These are phyloP conservation scores for Equus przewalskii DNA, from an alignment of 2,113 vertebrate species.

Conservation along the genomic window DNA sequence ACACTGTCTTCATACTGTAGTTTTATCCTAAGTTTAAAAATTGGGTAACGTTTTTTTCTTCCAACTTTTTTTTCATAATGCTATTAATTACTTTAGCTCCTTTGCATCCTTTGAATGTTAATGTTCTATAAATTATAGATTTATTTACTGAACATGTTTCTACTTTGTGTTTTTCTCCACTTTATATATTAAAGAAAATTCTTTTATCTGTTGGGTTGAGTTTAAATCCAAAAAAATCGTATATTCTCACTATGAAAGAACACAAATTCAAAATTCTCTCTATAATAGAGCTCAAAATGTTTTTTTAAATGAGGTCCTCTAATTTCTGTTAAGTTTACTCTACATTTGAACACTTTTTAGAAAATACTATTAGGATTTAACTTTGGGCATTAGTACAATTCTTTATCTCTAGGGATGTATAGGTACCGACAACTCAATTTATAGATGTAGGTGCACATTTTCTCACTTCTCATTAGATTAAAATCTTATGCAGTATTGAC, in stretches of 20 bases:
- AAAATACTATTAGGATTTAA: not conserved
- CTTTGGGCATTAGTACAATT: not conserved
- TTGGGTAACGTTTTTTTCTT: not conserved
- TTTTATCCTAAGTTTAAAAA: not conserved
- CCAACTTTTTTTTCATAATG: not conserved
- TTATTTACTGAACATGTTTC: not conserved
- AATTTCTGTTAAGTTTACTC: not conserved
- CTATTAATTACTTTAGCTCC: not conserved
- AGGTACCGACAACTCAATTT: not conserved
- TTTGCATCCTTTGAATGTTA: not conserved
- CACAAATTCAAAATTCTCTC: not conserved
- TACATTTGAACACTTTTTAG: not conserved
- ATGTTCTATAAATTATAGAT: not conserved
- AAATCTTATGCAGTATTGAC: not conserved
- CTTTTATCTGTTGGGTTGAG: not conserved
- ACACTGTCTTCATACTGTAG: not conserved
- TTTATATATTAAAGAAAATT: not conserved
- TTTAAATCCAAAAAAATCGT: not conserved
- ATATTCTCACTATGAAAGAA: not conserved
- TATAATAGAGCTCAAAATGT: not conserved
- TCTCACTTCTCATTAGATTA: not conserved
- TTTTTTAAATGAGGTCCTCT: not conserved
- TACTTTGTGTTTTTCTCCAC: not conserved
- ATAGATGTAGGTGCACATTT: not conserved
- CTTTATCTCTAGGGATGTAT: not conserved